Evolutionary conservation across 1,140 invertebrate genomes (phyloP).

Genomic region (Euborellia annulipes): DNA sequence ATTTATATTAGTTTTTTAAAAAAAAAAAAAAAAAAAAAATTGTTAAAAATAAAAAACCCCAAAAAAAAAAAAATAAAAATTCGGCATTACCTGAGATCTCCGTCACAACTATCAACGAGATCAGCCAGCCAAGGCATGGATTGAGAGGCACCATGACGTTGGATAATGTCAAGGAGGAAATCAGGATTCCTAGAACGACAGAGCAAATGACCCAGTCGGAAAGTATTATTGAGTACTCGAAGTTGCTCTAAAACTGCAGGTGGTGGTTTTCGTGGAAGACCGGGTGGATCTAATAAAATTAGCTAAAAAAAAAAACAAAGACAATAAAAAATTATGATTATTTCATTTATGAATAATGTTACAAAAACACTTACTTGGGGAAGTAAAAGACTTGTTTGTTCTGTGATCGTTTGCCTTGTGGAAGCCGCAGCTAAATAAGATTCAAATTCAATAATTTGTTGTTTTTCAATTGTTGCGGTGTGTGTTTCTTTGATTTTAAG

Average conservation of each 20-base stretch:
- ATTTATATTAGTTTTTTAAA: too few species aligned
- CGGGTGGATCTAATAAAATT: slow-evolving; percentile 64
- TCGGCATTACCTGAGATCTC: slow-evolving; percentile 47
- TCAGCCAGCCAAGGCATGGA: slow-evolving; percentile 96
- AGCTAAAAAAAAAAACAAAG: slow-evolving; percentile 27
- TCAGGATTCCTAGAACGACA: slow-evolving; percentile 82
- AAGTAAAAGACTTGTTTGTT: slow-evolving; percentile 72
- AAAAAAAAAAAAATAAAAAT: slow-evolving; percentile 17
- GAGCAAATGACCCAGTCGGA: slow-evolving; percentile 76
- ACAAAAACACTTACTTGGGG: slow-evolving; percentile 38
- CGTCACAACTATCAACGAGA: slow-evolving; percentile 80
- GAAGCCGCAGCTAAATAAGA: slow-evolving; percentile 78
- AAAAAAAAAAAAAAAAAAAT: too few species aligned
- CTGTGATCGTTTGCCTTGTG: slow-evolving; percentile 67
- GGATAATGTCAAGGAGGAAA: slow-evolving; percentile 81
- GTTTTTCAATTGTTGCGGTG: slow-evolving; percentile 54
- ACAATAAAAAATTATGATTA: too few species aligned
- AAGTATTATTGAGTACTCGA: slow-evolving; percentile 55
- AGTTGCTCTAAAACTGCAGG: slow-evolving; percentile 60
- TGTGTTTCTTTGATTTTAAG: slow-evolving; percentile 46
- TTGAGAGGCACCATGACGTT: slow-evolving; percentile 47
- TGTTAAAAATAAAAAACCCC: neutral
- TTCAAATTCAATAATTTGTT: slow-evolving; percentile 84
- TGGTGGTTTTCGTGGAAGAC: slow-evolving; percentile 59
- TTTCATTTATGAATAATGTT: neutral